Conservation (phyloP, 2,888 invertebrate species). For the Eremobia ochroleuca region DNA sequence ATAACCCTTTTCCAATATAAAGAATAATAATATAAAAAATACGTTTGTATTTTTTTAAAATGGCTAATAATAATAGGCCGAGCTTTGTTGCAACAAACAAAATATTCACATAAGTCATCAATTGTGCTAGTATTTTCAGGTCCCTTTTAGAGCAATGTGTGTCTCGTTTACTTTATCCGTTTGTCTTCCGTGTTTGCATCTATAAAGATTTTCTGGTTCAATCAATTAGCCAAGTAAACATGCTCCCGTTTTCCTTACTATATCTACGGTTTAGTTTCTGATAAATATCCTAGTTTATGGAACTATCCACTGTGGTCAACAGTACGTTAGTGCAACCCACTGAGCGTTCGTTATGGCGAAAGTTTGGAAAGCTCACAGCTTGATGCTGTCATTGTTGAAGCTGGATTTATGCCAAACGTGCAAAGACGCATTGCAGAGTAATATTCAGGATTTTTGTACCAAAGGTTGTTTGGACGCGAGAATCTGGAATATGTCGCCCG, state of each 20-base stretch:
- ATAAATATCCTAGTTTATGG: constrained; percentile 50
- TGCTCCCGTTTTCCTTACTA: not conserved
- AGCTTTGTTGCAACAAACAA: not conserved
- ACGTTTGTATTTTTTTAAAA: too few species aligned
- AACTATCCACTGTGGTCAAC: constrained; percentile 66
- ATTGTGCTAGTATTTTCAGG: not conserved
- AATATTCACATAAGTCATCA: not conserved
- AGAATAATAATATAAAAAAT: too few species aligned
- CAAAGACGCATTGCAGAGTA: constrained; percentile 82
- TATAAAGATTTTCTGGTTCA: not conserved
- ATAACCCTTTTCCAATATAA: too few species aligned
- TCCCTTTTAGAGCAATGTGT: not conserved
- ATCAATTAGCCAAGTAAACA: constrained; percentile 40
- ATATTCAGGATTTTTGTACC: constrained; percentile 66
- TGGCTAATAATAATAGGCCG: too few species aligned
- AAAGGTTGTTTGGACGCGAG: constrained; percentile 25
- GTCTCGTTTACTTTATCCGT: not conserved
- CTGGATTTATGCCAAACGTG: constrained; percentile 85
- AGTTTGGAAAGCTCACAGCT: constrained; percentile 78
- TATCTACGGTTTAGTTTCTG: constrained; percentile 39
- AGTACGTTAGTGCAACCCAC: constrained; percentile 62
- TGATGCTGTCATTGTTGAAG: constrained; percentile 81
- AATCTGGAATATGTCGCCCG: constrained; percentile 40
- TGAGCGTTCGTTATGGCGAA: constrained; percentile 70
- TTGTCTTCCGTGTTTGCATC: not conserved